Evolutionary conservation across 1,140 invertebrate species (phyloP).

Genomic region (Danaus melanippus): DNA sequence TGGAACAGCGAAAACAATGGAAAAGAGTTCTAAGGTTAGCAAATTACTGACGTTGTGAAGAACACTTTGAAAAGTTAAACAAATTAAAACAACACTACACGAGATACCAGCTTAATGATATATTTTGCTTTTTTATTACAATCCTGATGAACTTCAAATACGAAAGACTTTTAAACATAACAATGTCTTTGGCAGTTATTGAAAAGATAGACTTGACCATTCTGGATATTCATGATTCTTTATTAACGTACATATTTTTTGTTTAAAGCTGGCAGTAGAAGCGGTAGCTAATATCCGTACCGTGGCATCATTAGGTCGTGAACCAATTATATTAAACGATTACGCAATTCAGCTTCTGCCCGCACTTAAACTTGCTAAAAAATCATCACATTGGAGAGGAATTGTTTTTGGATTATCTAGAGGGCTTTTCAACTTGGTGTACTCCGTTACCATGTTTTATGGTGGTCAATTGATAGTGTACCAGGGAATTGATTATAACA

Average conservation of each 20-base stretch:
- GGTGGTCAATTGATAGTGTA: conserved; percentile 26
- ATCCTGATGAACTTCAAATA: too few relatives aligned
- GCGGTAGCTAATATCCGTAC: conserved; percentile 29
- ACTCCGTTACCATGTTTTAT: conserved; percentile 25
- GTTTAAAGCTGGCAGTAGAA: conserved; percentile 22
- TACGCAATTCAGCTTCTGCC: conserved; percentile 21
- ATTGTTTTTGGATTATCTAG: conserved; percentile 24
- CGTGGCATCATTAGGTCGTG: conserved; percentile 26
- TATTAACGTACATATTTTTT: neutral
- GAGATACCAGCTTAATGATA: too few relatives aligned
- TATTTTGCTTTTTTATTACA: too few relatives aligned
- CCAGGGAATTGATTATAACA: conserved; percentile 17
- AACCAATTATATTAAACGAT: conserved; percentile 22
- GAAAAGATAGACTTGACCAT: too few relatives aligned
- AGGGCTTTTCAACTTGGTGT: conserved; percentile 28
- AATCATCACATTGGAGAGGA: conserved; percentile 23
- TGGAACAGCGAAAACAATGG: too few relatives aligned
- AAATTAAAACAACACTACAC: too few relatives aligned
- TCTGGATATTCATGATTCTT: too few relatives aligned
- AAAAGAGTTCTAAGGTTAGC: too few relatives aligned
- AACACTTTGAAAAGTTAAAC: too few relatives aligned
- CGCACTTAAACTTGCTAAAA: conserved; percentile 16
- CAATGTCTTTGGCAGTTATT: too few relatives aligned
- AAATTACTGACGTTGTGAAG: too few relatives aligned
- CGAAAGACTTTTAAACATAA: too few relatives aligned